phyloP scores from a whole-genome alignment of 2,888 invertebrate genomes.

The Drosophila phalerata region DNA sequence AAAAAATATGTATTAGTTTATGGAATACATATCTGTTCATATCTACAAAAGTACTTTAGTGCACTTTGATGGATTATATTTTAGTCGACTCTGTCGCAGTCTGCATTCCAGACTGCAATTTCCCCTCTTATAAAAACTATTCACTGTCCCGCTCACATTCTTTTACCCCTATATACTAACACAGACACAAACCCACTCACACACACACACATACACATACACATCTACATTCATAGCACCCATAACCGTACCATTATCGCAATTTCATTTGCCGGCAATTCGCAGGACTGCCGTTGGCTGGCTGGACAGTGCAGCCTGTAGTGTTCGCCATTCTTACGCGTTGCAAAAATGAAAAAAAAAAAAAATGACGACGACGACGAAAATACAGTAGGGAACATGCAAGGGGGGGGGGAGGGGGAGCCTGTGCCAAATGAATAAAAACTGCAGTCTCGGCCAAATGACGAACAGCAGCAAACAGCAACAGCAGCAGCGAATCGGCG shows the following conservation, averaged over 20 bases:
- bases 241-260: conserved; percentile 49
- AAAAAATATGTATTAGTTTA: background rate
- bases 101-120: conserved; percentile 7
- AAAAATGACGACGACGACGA: conserved; percentile 3
- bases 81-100: conserved; percentile 2
- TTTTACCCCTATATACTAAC: conserved; percentile 21
- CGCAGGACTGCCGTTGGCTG: conserved; percentile 66
- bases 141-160: conserved; percentile 43
- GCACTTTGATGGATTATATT: conserved; percentile 21
- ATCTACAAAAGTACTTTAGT: background rate
- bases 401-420: conserved; percentile 1
- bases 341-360: conserved; percentile 28
- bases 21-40: background rate
- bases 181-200: conserved; percentile 2
- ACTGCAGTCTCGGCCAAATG: conserved; percentile 16
- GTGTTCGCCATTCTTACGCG: conserved; percentile 52
- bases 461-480: conserved; percentile 1
- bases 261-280: conserved; percentile 63
- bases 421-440: conserved; percentile 58
- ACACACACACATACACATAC: conserved; percentile 15
- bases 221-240: conserved; percentile 14
- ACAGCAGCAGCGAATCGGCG: conserved; percentile 55
- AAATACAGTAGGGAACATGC: conserved; percentile 13
- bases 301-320: conserved; percentile 38
- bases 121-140: conserved; percentile 23